A percentile compares a stretch with the other conserved stretches of the same genome.
These are phyloP conservation scores for Acleris literana DNA, from an alignment of 2,888 invertebrate species.

Conservation along the genomic window DNA sequence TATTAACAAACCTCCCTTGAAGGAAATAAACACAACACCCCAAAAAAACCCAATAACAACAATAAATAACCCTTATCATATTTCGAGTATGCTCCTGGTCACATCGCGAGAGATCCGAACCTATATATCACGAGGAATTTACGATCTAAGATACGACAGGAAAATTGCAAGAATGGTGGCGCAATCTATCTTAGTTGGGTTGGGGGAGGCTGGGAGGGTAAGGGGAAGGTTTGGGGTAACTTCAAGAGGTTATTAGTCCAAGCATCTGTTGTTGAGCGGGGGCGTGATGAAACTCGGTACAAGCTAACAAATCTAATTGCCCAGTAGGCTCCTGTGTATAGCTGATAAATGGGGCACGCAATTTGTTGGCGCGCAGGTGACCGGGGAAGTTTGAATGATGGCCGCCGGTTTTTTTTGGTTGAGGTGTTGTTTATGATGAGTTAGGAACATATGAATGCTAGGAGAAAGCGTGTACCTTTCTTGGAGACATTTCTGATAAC, in stretches of 20 bases:
- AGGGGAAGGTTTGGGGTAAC: constrained; percentile 76
- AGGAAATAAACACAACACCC: constrained; percentile 61
- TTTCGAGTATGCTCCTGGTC: constrained; percentile 84
- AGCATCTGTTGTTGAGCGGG: constrained; percentile 85
- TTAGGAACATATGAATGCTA: too few species aligned
- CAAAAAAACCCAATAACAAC: constrained; percentile 83
- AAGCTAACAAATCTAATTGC: constrained; percentile 84
- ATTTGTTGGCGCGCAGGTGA: constrained; percentile 77
- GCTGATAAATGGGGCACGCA: constrained; percentile 78
- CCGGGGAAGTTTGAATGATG: constrained; percentile 52
- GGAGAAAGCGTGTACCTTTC: too few species aligned
- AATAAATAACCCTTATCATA: constrained; percentile 84
- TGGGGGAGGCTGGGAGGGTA: constrained; percentile 78
- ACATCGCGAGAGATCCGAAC: constrained; percentile 83
- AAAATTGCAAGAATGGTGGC: constrained; percentile 96
- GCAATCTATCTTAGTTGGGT: constrained; percentile 94
- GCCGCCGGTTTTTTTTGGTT: constrained; percentile 19
- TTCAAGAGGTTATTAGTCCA: constrained; percentile 85
- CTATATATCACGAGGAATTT: constrained; percentile 94
- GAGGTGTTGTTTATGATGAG: too few species aligned
- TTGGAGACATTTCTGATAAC: too few species aligned
- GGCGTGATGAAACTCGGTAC: constrained; percentile 83
- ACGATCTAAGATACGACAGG: constrained; percentile 95
- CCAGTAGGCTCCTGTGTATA: constrained; percentile 79
- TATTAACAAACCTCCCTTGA: constrained; percentile 48